Conservation (phyloP, 2,797 vertebrate species). For the Chelonia mydas region DNA sequence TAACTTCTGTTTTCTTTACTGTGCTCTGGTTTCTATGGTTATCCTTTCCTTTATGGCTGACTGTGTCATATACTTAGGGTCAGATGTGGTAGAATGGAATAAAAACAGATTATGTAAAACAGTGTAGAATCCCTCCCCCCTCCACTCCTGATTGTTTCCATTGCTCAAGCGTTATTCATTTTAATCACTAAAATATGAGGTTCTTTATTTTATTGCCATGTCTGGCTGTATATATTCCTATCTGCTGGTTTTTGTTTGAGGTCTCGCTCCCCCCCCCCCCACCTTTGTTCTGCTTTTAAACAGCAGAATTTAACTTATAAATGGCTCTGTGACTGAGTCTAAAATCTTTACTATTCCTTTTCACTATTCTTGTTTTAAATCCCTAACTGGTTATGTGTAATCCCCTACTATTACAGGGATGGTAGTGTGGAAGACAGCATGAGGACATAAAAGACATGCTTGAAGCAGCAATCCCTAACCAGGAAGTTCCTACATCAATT, state of each 20-base stretch:
- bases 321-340: not conserved
- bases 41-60: slow-evolving; percentile 42
- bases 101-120: slow-evolving; percentile 34
- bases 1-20: slow-evolving; percentile 6
- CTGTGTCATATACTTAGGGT: slow-evolving; percentile 3
- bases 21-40: slow-evolving; percentile 48
- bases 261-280: not conserved
- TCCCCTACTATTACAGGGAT: not conserved
- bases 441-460: not conserved
- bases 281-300: slow-evolving; percentile 7
- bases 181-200: slow-evolving; percentile 53
- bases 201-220: slow-evolving; percentile 57
- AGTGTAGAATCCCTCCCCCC: slow-evolving; percentile 20
- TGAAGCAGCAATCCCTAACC: not conserved
- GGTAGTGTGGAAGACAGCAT: not conserved
- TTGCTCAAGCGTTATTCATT: slow-evolving; percentile 20
- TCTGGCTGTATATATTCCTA: slow-evolving; percentile 28
- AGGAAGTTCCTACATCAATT: not conserved
- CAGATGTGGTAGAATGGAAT: not conserved
- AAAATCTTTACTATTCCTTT: not conserved
- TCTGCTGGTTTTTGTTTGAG: not conserved
- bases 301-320: not conserved
- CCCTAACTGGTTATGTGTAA: not conserved
- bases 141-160: slow-evolving; percentile 54
- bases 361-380: not conserved